Percentiles rank a stretch among this genome's conserved stretches.
phyloP scores from a whole-genome alignment of 2,888 invertebrate species.

The Reticulitermes lucifugus region DNA sequence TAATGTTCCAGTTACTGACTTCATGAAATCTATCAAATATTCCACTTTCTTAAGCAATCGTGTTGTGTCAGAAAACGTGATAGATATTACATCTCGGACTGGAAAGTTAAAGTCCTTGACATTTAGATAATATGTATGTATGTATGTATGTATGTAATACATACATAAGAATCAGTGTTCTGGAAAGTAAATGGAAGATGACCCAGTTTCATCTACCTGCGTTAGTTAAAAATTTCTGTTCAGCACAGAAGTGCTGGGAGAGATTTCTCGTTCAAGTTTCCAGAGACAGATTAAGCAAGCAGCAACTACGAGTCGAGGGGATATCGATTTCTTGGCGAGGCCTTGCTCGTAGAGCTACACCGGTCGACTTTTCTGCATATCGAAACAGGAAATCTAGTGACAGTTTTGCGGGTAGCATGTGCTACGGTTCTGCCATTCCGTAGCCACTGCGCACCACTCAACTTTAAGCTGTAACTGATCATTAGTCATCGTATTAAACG shows the following conservation, averaged over 20 bases:
- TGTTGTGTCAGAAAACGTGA: too few species aligned
- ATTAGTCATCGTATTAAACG: too few species aligned
- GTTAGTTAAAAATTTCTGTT: neutral
- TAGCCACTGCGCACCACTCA: too few species aligned
- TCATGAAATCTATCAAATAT: too few species aligned
- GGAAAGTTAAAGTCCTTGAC: neutral
- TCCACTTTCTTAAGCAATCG: too few species aligned
- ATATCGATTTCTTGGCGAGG: slow-evolving; percentile 9
- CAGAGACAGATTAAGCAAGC: neutral
- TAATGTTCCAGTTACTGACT: too few species aligned
- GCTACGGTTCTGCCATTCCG: neutral
- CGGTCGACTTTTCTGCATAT: slow-evolving; percentile 16
- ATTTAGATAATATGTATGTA: neutral
- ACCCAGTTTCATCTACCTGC: neutral
- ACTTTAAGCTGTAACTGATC: too few species aligned
- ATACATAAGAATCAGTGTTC: too few species aligned
- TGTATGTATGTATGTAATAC: too few species aligned
- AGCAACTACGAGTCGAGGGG: neutral
- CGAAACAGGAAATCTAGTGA: neutral
- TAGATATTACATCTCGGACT: neutral
- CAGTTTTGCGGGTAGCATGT: neutral
- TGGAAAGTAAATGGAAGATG: neutral
- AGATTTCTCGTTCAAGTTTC: slow-evolving; percentile 3
- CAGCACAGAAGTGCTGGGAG: neutral
- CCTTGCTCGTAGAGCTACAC: neutral